These are phyloP conservation scores for Oreochromis aureus DNA, from an alignment of 2,113 vertebrate species.

Conservation along the genomic window DNA sequence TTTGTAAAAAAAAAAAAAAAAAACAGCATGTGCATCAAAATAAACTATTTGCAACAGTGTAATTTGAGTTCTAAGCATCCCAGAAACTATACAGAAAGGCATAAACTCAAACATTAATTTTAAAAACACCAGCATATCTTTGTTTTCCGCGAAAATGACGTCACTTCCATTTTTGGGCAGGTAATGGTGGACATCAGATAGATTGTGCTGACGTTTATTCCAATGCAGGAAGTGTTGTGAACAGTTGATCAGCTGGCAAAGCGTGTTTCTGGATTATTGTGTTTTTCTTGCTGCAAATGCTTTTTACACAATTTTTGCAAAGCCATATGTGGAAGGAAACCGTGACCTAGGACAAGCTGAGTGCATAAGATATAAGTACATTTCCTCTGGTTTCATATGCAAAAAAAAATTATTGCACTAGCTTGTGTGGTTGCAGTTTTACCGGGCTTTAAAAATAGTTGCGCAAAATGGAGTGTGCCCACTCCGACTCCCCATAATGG, in stretches of 20 bases:
- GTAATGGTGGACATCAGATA: not conserved
- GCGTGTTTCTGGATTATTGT: not conserved
- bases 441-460: too few relatives aligned
- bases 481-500: too few relatives aligned
- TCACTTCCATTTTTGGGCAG: not conserved
- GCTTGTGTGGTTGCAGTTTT: too few relatives aligned
- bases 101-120: not conserved
- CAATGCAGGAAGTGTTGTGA: not conserved
- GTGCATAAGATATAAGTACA: not conserved
- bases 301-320: not conserved
- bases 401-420: too few relatives aligned
- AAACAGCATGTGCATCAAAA: not conserved
- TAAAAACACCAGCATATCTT: not conserved
- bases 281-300: not conserved
- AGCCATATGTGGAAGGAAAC: not conserved
- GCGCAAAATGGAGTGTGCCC: too few relatives aligned
- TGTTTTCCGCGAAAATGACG: not conserved
- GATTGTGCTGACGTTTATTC: not conserved
- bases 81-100: not conserved
- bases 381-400: not conserved
- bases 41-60: not conserved
- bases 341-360: not conserved
- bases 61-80: not conserved
- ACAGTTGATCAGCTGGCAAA: not conserved
- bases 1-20: not conserved